These are phyloP conservation scores for Acronicta alni DNA, from an alignment of 2,888 invertebrate genomes.

Conservation along the genomic window DNA sequence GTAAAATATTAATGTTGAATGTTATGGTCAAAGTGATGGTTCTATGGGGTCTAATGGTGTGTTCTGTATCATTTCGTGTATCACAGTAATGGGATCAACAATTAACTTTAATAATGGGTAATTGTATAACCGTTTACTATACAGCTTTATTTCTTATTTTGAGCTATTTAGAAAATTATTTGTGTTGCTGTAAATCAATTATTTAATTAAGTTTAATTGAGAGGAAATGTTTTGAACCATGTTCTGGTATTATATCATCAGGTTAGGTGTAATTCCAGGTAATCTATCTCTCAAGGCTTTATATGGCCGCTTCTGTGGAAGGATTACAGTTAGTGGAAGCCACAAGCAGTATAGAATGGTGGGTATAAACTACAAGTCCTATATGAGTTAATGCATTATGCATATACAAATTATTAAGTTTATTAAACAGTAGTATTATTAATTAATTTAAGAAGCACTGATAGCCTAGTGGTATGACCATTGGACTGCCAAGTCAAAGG, in stretches of 20 bases:
- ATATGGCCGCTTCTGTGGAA: constrained; percentile 29
- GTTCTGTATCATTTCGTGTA: constrained; percentile 75
- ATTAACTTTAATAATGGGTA: constrained; percentile 81
- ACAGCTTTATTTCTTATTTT: constrained; percentile 58
- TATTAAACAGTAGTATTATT: too few species aligned
- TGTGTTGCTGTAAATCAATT: constrained; percentile 61
- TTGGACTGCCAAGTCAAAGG: too few species aligned
- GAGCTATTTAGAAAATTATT: constrained; percentile 60
- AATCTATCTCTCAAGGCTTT: constrained; percentile 37
- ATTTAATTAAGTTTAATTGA: constrained; percentile 63
- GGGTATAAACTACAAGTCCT: neutral
- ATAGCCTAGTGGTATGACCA: too few species aligned
- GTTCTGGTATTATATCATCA: constrained; percentile 41
- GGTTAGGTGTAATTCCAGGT: constrained; percentile 34
- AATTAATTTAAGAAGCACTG: too few species aligned
- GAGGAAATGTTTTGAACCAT: constrained; percentile 51
- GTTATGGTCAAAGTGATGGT: constrained; percentile 61
- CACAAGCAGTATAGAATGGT: constrained; percentile 2
- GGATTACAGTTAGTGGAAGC: constrained; percentile 25
- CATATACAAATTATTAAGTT: too few species aligned
- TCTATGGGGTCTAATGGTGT: constrained; percentile 65
- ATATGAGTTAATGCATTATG: too few species aligned
- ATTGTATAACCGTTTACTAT: constrained; percentile 64
- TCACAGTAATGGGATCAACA: constrained; percentile 73
- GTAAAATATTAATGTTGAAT: constrained; percentile 70